phyloP scores from a whole-genome alignment of 2,113 vertebrate species.

The Ahaetulla prasina region DNA sequence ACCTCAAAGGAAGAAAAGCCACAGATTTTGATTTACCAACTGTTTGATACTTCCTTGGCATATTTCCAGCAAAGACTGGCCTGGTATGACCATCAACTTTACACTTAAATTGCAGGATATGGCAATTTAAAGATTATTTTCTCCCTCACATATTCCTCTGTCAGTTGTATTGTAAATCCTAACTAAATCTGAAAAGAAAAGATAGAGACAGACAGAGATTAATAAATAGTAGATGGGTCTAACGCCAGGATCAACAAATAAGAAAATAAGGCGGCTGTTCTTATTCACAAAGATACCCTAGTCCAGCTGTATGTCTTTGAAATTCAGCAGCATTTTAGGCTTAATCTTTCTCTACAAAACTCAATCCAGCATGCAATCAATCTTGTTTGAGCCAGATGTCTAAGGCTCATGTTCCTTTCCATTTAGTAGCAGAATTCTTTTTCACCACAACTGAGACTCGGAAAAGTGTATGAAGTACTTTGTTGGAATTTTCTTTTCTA shows the following conservation, averaged over 20 bases:
- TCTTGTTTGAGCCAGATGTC: not conserved
- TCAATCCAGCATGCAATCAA: not conserved
- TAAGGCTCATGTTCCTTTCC: not conserved
- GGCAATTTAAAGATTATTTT: constrained; percentile 21
- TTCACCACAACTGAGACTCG: not conserved
- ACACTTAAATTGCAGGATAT: not conserved
- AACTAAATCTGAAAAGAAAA: constrained; percentile 24
- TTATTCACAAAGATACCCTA: not conserved
- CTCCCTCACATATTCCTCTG: not conserved
- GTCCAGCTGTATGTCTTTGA: accelerated
- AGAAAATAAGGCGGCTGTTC: constrained; percentile 18
- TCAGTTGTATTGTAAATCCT: constrained; percentile 32
- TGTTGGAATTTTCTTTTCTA: accelerated
- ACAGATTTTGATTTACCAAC: accelerated
- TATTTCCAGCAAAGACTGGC: constrained; percentile 38
- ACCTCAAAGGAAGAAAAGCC: not conserved
- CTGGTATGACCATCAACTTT: constrained; percentile 16
- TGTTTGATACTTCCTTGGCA: not conserved
- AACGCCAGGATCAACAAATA: not conserved
- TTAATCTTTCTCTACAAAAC: not conserved
- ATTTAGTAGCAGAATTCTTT: not conserved
- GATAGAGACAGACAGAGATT: constrained; percentile 23
- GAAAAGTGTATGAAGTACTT: not conserved
- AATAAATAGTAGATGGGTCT: not conserved
- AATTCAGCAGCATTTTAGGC: not conserved